Evolutionary conservation across 2,113 vertebrate genomes (phyloP), one percentile per base, ranked within the genome.

Genomic region (Ariopsis seemanni): DNA sequence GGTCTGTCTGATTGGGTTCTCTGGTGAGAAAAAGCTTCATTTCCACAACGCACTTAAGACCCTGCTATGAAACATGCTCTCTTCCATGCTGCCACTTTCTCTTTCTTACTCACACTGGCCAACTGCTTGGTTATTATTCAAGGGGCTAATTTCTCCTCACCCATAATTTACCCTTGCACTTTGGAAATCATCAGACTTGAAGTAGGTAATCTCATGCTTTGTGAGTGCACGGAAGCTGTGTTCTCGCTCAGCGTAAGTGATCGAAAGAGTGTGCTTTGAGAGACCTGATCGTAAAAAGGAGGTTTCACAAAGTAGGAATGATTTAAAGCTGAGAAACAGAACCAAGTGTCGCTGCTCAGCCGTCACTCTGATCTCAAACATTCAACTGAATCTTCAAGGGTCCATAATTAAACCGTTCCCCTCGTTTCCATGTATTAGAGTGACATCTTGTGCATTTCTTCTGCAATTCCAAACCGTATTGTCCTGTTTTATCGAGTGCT

Each of bases 1-100:
- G 85, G 86, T 55, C 82, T 78, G 81, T 25, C 69, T 83, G 52
- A 87, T 55, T 90, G 50, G 71, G 88, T 90, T 75, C 55, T 62
- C 55, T 62, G 69, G 62, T 69, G 50, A 34, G 25, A 83, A 83
- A 42, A 82, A 87, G 71, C n/a, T 87, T 87, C 22, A 82, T 78
- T 48, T 74, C 50, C 22, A 9, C 72, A 67, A 78, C 14, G 14
- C 57, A 69, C 20, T 4, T 4, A 87, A 82, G 81, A 75, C 27
- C 75, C 42, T 27, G 30, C 57, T n/a, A 6, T 34, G 55, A 80
- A 58, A 72, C 69, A 75, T 5, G 7, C 62, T n/a, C 7, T 48
- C 79, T 82, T 48, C 78, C 15, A 11, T 48, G 79, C 53, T 30
- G n/a, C 79, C 5, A 0, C 58, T 25, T 62, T 65, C 22, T 65